Conservation (phyloP, 1,140 invertebrate species). For the Hetaerina americana region DNA sequence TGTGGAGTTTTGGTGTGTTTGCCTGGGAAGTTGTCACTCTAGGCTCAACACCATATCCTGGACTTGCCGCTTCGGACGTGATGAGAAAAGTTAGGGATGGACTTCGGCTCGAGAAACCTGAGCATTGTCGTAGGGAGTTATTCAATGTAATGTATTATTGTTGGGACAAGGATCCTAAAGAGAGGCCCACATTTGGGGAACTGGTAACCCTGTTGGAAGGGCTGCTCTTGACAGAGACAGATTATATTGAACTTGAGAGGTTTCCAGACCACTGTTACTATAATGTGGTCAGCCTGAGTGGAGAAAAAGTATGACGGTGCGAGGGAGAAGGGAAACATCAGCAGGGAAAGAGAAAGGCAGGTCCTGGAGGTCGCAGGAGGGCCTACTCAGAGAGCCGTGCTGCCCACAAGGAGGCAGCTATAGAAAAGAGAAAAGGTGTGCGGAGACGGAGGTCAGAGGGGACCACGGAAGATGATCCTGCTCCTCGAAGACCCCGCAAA, state of each 20-base stretch:
- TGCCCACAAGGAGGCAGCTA: background rate
- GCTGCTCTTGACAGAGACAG: constrained; percentile 72
- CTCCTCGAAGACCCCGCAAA: background rate
- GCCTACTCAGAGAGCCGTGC: background rate
- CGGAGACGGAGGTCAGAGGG: background rate
- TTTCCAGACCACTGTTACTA: constrained; percentile 92
- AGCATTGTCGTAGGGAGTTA: constrained; percentile 74
- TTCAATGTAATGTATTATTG: constrained; percentile 93
- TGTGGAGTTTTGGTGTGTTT: constrained; percentile 87
- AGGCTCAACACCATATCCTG: constrained; percentile 81
- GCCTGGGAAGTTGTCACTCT: constrained; percentile 83
- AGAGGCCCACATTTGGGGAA: constrained; percentile 65
- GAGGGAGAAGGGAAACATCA: background rate
- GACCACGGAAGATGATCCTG: background rate
- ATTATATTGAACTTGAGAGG: constrained; percentile 82
- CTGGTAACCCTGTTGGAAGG: constrained; percentile 64
- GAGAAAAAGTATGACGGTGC: constrained; percentile 54
- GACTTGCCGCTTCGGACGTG: constrained; percentile 68
- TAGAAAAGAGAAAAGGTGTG: background rate
- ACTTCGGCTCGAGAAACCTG: constrained; percentile 72
- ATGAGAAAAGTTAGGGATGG: constrained; percentile 64
- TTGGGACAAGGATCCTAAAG: constrained; percentile 69
- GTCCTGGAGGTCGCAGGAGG: background rate
- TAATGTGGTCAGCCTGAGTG: constrained; percentile 73
- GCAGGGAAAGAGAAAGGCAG: background rate